Evolutionary conservation across 2,888 invertebrate genomes (phyloP).

Genomic region (Cosmia pyralina): DNA sequence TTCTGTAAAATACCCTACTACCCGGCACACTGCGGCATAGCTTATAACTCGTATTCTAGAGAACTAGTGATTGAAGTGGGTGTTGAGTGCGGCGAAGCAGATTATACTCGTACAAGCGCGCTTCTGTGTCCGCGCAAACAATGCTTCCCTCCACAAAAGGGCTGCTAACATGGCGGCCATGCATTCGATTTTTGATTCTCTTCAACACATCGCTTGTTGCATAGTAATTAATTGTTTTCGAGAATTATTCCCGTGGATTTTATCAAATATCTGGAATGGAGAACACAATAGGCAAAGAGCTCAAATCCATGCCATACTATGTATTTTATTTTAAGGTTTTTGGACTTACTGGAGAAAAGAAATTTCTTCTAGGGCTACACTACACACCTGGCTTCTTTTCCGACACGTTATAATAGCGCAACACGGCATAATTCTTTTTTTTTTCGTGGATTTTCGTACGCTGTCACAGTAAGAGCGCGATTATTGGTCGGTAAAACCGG

Average conservation of each 20-base stretch:
- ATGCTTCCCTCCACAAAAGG: slow-evolving; percentile 44
- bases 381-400: too few relatives aligned
- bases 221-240: background rate
- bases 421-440: too few relatives aligned
- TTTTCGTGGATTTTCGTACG: too few relatives aligned
- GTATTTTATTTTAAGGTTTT: too few relatives aligned
- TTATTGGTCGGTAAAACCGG: too few relatives aligned
- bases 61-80: slow-evolving; percentile 41
- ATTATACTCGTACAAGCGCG: slow-evolving; percentile 55
- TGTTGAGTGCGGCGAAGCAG: slow-evolving; percentile 23
- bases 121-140: slow-evolving; percentile 59
- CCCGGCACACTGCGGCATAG: slow-evolving; percentile 12
- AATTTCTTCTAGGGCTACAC: too few relatives aligned
- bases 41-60: slow-evolving; percentile 14
- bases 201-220: background rate
- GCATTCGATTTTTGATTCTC: slow-evolving; percentile 23
- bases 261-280: background rate
- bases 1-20: background rate
- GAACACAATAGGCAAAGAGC: too few relatives aligned
- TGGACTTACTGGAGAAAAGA: too few relatives aligned
- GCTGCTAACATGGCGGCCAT: slow-evolving; percentile 1
- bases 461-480: too few relatives aligned
- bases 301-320: background rate
- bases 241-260: background rate
- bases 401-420: too few relatives aligned